phyloP scores from a whole-genome alignment of 2,888 invertebrate species.

The Laothoe populi region DNA sequence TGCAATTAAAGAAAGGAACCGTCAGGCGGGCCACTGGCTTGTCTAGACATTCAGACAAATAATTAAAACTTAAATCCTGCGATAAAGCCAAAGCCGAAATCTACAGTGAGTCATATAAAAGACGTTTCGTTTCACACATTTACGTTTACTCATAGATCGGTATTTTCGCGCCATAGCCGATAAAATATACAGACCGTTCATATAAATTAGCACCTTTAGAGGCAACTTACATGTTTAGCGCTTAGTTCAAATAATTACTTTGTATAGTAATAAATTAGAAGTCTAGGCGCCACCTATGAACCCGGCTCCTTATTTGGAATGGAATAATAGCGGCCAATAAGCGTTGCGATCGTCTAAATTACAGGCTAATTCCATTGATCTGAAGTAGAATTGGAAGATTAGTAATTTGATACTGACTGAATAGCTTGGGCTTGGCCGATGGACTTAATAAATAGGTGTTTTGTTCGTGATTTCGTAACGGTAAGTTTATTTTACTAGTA shows the following conservation, averaged over 20 bases:
- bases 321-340: constrained; percentile 18
- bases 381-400: constrained; percentile 22
- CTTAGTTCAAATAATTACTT: constrained; percentile 45
- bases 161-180: not conserved
- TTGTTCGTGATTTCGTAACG: constrained; percentile 16
- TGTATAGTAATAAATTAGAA: constrained; percentile 39
- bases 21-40: no score
- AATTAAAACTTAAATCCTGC: not conserved
- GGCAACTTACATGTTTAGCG: constrained; percentile 32
- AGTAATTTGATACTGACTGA: constrained; percentile 20
- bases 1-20: no score
- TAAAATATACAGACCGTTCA: constrained; percentile 20
- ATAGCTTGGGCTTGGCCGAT: constrained; percentile 14
- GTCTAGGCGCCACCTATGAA: constrained; percentile 52
- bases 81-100: not conserved
- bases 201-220: constrained; percentile 24
- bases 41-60: no score
- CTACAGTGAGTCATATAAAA: constrained; percentile 8
- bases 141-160: not conserved
- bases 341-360: constrained; percentile 16
- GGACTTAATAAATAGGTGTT: constrained; percentile 20
- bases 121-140: constrained; percentile 11
- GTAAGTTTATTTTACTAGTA: constrained; percentile 8
- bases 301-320: constrained; percentile 43
- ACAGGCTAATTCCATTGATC: constrained; percentile 22